Percentiles rank a stretch among this genome's conserved stretches.
phyloP scores from a whole-genome alignment of 2,113 vertebrate genomes.

The Ophiodon elongatus region DNA sequence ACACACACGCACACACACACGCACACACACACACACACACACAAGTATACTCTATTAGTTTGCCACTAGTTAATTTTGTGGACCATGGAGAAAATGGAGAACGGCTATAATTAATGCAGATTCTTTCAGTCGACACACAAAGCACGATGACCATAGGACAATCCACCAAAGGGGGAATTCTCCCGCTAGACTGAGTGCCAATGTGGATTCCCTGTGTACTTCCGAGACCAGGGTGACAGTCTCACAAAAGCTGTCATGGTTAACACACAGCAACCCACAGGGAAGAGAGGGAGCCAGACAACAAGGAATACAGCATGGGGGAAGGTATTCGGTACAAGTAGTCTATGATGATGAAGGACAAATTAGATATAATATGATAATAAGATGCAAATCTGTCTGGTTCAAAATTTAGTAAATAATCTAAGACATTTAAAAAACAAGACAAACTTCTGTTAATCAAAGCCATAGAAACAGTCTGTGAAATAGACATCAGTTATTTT shows the following conservation, averaged over 20 bases:
- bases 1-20: conserved; percentile 15
- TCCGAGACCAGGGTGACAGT: conserved; percentile 79
- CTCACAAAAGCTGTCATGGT: conserved; percentile 81
- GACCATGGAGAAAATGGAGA: conserved; percentile 61
- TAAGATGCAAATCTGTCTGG: conserved; percentile 35
- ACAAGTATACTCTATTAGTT: conserved; percentile 53
- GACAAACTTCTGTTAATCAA: neutral
- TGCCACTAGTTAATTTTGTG: conserved; percentile 70
- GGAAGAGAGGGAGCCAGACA: conserved; percentile 56
- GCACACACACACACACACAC: neutral
- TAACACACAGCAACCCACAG: conserved; percentile 77
- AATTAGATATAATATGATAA: conserved; percentile 49
- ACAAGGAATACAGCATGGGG: conserved; percentile 58
- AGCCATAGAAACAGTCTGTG: conserved; percentile 5
- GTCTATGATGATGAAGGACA: conserved; percentile 59
- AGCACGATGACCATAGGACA: conserved; percentile 74
- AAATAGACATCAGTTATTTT: conserved; percentile 31
- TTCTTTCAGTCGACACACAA: conserved; percentile 81
- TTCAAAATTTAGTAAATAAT: conserved; percentile 16
- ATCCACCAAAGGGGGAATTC: conserved; percentile 76
- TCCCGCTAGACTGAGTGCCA: conserved; percentile 81
- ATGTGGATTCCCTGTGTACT: conserved; percentile 80
- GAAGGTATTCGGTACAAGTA: conserved; percentile 44
- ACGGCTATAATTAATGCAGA: conserved; percentile 83
- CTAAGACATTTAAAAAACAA: neutral